A percentile compares a stretch with the other conserved stretches of the same genome.
Conservation (phyloP, 2,888 invertebrate species). For the Sepiola atlantica region DNA sequence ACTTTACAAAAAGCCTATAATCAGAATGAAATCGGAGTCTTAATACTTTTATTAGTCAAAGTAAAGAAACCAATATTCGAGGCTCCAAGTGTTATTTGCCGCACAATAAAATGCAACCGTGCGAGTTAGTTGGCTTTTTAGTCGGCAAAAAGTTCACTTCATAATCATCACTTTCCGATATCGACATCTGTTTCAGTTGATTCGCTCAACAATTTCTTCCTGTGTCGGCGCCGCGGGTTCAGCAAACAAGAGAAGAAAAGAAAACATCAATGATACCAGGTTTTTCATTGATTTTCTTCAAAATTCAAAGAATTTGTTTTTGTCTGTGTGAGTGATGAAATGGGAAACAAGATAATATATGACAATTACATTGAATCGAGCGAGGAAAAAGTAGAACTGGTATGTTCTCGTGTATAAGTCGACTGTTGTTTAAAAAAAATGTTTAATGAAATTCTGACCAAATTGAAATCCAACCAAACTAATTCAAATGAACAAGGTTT, state of each 20-base stretch:
- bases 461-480: neutral
- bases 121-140: neutral
- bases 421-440: neutral
- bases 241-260: no score
- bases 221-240: neutral
- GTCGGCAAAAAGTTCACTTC: neutral
- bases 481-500: neutral
- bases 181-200: conserved; percentile 18
- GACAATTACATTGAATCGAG: neutral
- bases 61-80: neutral
- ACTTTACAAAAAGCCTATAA: neutral
- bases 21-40: neutral
- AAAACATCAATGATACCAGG: neutral
- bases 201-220: neutral
- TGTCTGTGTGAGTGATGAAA: neutral
- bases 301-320: neutral
- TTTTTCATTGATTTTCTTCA: neutral
- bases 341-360: neutral
- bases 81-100: neutral
- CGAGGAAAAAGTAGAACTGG: neutral
- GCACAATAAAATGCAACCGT: neutral
- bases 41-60: neutral
- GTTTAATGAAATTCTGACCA: neutral
- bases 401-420: neutral
- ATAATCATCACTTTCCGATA: conserved; percentile 15